Evolutionary conservation across 2,113 vertebrate species (phyloP), one percentile per base, ranked within the genome.

Genomic region (Anarrhichthys ocellatus): DNA sequence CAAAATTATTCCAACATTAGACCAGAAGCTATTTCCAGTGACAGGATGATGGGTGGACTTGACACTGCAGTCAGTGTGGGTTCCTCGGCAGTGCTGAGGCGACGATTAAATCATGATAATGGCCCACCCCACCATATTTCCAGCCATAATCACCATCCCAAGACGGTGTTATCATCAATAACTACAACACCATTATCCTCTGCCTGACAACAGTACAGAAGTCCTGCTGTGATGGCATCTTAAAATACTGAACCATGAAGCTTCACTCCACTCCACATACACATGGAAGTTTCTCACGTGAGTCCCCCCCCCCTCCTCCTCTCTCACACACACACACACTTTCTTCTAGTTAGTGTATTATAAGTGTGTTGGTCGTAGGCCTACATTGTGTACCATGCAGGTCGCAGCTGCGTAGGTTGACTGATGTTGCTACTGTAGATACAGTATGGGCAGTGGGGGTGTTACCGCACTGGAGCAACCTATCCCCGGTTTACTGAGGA

Each of bases 341-440:
- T 90, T 84, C 73, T 69, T 82, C 74, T 64, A 86, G 80, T 90
- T 81, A 69, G 89, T 89, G 90, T 89, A 86, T 87, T 70, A 88
- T 34, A 78, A 85, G 86, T 91, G 90, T 90, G 88, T 87, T 88
- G 78, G 81, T 91, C 86, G 94, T 92, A 29, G 29, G 29, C 29
- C 29, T 29, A 95, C 94, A 95, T 93, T 82, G 92, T 95, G 95
- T 95, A 92, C 93, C 92, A 29, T 29, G 29, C 88, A 73, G 87
- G 91, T 92, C 87, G 80, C 87, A 90, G 89, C 90, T 92, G 88
- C 93, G 88, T 91, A 76, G 86, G 87, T 77, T 93, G 82, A 76
- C 81, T 87, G 88, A 92, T 87, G 77, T 84, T 77, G 87, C 88
- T 92, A 91, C 87, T 91, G 88, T 89, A 92, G 84, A 82, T 92